Base-by-base conservation (phyloP, 2,888 invertebrate genomes). In the Drosophila colorata region DNA sequence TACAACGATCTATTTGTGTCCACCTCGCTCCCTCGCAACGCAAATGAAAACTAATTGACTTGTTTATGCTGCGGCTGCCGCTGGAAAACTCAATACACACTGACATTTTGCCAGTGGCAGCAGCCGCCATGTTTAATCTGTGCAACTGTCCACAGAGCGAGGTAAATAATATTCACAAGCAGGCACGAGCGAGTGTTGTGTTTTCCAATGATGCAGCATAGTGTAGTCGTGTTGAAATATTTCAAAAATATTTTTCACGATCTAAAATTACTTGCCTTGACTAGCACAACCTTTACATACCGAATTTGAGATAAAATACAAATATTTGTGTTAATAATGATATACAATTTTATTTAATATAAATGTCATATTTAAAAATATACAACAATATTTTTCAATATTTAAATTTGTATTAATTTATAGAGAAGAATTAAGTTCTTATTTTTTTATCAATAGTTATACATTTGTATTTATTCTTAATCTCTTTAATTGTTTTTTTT, bases 41-140 rank as follows among this genome's bases (percentile, higher is more conserved):
- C 65, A 48, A 44, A 44, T 65, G 28, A 18, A 51, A 49, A 48
- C 49, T 69, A 86, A 82, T 80, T 82, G 69, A 82, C 44, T 74
- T 74, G 74, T 71, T 76, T 68, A 70, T 72, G 69, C 16, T 71
- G 66, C 20, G 46, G 23, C 63, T 38, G 31, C 60, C 41, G 56
- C 18, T 58, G 18, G n/a, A 41, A 41, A 71, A 58, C 72, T 63
- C 33, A 67, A 64, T 47, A 14, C 18, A n/a, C 28, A 49, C 20
- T 44, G 77, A 71, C 78, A 71, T 48, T 73, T 80, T 65, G 73
- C 68, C 69, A 41, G 5, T 31, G 66, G 64, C 75, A 66, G 52
- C 75, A 67, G 52, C 46, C 40, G 77, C 71, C 69, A 69, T 64
- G 49, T 80, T 83, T 60, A 86, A 81, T 83, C 71, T 65, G 53